phyloP scores from a whole-genome alignment of 2,888 invertebrate species.

The Leptothorax acervorum region DNA sequence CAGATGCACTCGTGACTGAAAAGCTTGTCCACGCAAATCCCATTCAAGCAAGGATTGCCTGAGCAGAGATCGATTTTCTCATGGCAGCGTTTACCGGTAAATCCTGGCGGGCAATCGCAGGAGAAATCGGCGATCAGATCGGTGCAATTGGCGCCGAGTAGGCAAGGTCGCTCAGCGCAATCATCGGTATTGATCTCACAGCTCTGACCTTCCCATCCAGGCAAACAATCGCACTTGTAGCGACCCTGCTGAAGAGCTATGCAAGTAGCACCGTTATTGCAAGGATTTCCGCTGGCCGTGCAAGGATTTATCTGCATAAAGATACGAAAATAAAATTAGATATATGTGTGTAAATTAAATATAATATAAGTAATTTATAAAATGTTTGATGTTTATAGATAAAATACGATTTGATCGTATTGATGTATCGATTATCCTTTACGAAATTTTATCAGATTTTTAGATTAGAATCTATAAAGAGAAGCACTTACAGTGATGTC shows the following conservation, averaged over 20 bases:
- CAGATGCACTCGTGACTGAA: constrained; percentile 96
- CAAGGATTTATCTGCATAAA: constrained; percentile 93
- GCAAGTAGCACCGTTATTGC: constrained; percentile 96
- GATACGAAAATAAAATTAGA: background rate
- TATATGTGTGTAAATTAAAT: background rate
- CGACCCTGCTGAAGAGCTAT: constrained; percentile 96
- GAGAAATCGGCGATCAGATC: constrained; percentile 97
- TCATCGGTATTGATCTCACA: constrained; percentile 98
- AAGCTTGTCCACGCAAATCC: constrained; percentile 95
- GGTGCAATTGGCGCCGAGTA: constrained; percentile 96
- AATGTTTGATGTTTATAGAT: background rate
- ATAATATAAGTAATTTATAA: background rate
- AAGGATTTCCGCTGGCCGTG: constrained; percentile 95
- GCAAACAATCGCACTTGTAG: constrained; percentile 97
- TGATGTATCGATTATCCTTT: background rate
- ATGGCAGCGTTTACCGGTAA: constrained; percentile 98
- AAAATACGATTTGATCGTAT: background rate
- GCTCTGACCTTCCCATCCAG: constrained; percentile 98
- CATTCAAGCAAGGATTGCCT: constrained; percentile 96
- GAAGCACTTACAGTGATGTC: constrained; percentile 91
- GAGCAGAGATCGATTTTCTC: constrained; percentile 97
- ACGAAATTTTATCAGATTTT: background rate
- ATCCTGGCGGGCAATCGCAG: constrained; percentile 97
- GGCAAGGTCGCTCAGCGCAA: constrained; percentile 96
- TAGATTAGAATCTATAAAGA: background rate